A percentile compares a stretch with the other conserved stretches of the same genome.
These are phyloP conservation scores for Anoura caudifer DNA, from an alignment of 2,113 vertebrate genomes.

Conservation along the genomic window DNA sequence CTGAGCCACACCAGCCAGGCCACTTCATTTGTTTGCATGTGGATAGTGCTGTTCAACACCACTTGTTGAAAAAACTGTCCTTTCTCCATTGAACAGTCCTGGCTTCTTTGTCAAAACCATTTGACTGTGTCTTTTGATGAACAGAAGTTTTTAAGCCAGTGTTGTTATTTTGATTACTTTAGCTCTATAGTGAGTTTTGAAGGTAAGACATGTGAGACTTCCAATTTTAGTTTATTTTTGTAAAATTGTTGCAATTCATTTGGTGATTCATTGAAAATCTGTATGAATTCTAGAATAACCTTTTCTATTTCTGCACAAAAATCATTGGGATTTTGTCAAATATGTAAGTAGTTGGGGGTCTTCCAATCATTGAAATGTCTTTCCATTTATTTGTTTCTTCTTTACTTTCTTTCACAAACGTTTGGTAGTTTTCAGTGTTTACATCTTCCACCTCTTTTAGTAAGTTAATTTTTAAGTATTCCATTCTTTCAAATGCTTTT, in stretches of 20 bases:
- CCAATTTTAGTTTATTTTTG: too few species aligned
- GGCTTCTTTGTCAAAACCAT: not conserved
- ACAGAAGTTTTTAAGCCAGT: not conserved
- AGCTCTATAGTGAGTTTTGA: not conserved
- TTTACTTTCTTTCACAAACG: not conserved
- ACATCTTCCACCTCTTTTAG: not conserved
- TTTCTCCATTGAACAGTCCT: not conserved
- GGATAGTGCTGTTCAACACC: not conserved
- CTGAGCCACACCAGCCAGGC: too few species aligned
- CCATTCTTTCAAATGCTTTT: not conserved
- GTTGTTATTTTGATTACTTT: not conserved
- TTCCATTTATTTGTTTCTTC: not conserved
- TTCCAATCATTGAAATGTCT: not conserved
- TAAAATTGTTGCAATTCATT: not conserved
- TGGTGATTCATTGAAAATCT: not conserved
- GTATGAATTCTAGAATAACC: not conserved
- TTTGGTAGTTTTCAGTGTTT: not conserved
- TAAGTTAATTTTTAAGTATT: not conserved
- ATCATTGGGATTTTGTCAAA: too few species aligned
- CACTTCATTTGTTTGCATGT: not conserved
- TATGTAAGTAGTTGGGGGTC: not conserved
- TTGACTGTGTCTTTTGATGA: not conserved
- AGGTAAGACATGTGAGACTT: not conserved
- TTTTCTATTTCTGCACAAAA: not conserved
- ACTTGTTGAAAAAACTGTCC: not conserved